Evolutionary conservation across 2,888 invertebrate genomes (phyloP), one percentile per base, ranked within the genome.

Genomic region (Xanthorhoe designata): DNA sequence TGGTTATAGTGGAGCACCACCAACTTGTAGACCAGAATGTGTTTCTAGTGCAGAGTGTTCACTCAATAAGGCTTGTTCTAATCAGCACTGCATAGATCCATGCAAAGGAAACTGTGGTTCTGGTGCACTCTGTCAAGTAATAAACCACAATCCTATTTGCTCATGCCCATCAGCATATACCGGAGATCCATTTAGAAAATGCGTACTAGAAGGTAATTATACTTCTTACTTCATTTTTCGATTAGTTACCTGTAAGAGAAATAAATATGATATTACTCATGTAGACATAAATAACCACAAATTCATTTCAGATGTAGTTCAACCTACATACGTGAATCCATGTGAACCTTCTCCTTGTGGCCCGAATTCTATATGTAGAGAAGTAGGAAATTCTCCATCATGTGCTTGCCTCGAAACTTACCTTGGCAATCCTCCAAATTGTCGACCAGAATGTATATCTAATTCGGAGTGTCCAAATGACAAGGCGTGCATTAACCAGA

Each of bases 301-400:
- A 18, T 45, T 47, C 72, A 38, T 87, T 89, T 68, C 81, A 92
- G 92, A 87, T 75, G 55, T 75, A 13, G 78, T 80, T 71, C 80
- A 82, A 61, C 80, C 84, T 64, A 72, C 76, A 47, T 92, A 86
- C 66, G 79, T 89, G 4, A 91, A 92, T 73, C 96, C 95, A 7
- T 97, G 97, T 79, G 92, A 94, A 75, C 96, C 96, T 24, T 96
- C 96, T 9, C 97, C 97, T 0, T 97, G 97, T 82, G 97, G 97
- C 18, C 94, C 96, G 6, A 96, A 96, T 78, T 94, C 96, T 2
- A 90, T 95, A 77, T 96, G 96, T 75, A 94, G 93, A 76, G 94
- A 94, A 77, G 83, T 94, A 52, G 94, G 93, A 38, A 94, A 95
- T 53, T 94, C 95, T 47, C 95, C 96, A 24, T 96, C 96, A 0